Evolutionary conservation across 2,113 vertebrate species (phyloP), one percentile per base, ranked within the genome.

Genomic region (Collichthys lucidus): DNA sequence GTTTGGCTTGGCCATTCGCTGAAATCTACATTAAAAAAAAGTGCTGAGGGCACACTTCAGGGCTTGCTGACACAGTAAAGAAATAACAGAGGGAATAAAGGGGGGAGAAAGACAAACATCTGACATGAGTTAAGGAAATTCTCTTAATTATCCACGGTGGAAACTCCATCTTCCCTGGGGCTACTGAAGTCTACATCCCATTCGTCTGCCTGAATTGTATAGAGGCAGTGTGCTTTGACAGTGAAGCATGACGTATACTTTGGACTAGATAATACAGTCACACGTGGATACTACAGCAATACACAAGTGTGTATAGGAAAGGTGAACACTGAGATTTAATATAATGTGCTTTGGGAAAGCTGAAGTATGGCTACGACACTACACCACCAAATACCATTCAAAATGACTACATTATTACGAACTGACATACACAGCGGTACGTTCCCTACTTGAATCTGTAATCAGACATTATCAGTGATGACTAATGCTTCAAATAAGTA

Each of bases 61-160:
- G 55, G 56, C 60, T 80, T 88, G 90, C 87, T 93, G 83, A 85
- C 84, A 91, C 85, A 85, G 88, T 85, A 31, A 81, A 84, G 83
- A 74, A 83, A 86, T 67, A 86, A 79, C 84, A 77, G 47, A 22
- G 69, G 82, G 86, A 87, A 79, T 62, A 64, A 64, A 73, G 65
- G 72, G 74, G 35, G 80, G 63, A 15, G 79, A 88, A 89, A 90
- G 79, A 86, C 80, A 87, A 88, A 92, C 92, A 94, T 93, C 91
- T 93, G 91, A 91, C 88, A 91, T 65, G 68, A 86, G 88, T 94
- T 91, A 93, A 56, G 62, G 79, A 92, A 91, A 89, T 86, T 87
- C 79, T 90, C 67, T 76, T 87, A 67, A 90, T 92, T 91, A 86
- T 86, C 80, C 46, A 19, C 16, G 52, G n/a, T 87, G 86, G 90